Base-by-base conservation (phyloP, 2,888 invertebrate species). In the Galeruca laticollis region DNA sequence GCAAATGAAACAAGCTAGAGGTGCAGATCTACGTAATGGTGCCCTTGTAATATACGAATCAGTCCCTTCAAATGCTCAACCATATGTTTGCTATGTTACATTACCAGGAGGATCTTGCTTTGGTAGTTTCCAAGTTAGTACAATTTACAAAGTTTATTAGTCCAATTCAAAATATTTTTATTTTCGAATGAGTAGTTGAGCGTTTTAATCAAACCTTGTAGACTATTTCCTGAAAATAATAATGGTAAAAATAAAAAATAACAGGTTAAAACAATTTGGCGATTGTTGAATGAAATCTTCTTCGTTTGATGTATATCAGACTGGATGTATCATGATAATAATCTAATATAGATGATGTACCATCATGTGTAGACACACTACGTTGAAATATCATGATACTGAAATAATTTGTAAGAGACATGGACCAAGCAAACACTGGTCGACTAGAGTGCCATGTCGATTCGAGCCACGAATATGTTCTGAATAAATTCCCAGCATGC, bases 11-110 rank as follows among this genome's bases (percentile, higher is more conserved):
- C 94, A 95, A 78, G 91, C 95, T 61, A 88, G 96, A 72, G 95
- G 95, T 76, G 92, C 93, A 18, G 95, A 95, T 80, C 88, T 94
- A 74, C 91, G 94, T 80, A 93, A 95, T 81, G 96, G 95, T 70
- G 96, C 96, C 20, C 90, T 96, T 79, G 96, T 97, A 79, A 96
- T 96, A 83, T 97, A 97, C 86, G 97, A 97, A 88, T 96, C 96
- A 2, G 95, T 97, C 76, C 96, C 96, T 35, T 93, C 96, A 40
- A 92, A 93, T 75, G 92, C 93, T 82, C 95, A 96, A 75, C 97
- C 97, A 47, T 97, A 97, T 85, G 94, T 97, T 64, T 97, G 97
- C 87, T 97, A 95, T 83, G 96, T 97, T 78, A 97, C 96, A 66
- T 89, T 97, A 77, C 97, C 97, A 0, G 97, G 97, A 20, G 97